Conservation (phyloP, 2,797 vertebrate genomes). For the Takifugu rubripes region DNA sequence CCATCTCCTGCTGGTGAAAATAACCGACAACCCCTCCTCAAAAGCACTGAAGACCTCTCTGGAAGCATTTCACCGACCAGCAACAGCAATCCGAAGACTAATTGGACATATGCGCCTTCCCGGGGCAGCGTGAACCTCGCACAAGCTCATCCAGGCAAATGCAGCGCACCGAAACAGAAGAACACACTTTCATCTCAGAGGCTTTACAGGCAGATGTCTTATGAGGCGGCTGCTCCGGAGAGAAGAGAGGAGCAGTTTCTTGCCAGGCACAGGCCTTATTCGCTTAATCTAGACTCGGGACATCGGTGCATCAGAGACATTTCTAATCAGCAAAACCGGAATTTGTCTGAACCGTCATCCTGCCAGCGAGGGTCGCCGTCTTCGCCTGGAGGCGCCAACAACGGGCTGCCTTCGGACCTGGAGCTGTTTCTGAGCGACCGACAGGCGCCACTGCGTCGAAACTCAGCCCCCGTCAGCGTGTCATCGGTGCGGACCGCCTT, state of each 20-base stretch:
- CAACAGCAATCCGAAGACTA: constrained; percentile 46
- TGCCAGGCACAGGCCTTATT: constrained; percentile 81
- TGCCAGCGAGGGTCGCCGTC: constrained; percentile 41
- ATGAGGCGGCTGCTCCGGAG: constrained; percentile 59
- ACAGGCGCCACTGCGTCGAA: constrained; percentile 83
- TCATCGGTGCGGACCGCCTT: constrained; percentile 92
- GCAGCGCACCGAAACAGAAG: constrained; percentile 60
- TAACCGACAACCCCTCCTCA: constrained; percentile 19
- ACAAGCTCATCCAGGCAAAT: constrained; percentile 52
- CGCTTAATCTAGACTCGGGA: constrained; percentile 87
- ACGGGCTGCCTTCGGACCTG: constrained; percentile 65
- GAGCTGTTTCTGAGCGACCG: constrained; percentile 74
- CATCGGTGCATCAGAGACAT: constrained; percentile 74
- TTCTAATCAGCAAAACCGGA: constrained; percentile 70
- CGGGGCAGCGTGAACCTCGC: constrained; percentile 30
- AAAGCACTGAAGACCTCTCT: constrained; percentile 34
- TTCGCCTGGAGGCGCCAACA: constrained; percentile 44
- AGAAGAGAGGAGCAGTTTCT: constrained; percentile 60
- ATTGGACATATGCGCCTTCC: constrained; percentile 43
- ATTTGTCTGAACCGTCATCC: constrained; percentile 52
- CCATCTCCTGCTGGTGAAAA: constrained; percentile 19
- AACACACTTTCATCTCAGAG: constrained; percentile 61
- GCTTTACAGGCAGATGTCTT: constrained; percentile 70
- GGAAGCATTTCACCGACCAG: constrained; percentile 41
- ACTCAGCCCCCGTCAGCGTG: constrained; percentile 94